phyloP scores from a whole-genome alignment of 2,888 invertebrate species.

The Cephus pulcher region DNA sequence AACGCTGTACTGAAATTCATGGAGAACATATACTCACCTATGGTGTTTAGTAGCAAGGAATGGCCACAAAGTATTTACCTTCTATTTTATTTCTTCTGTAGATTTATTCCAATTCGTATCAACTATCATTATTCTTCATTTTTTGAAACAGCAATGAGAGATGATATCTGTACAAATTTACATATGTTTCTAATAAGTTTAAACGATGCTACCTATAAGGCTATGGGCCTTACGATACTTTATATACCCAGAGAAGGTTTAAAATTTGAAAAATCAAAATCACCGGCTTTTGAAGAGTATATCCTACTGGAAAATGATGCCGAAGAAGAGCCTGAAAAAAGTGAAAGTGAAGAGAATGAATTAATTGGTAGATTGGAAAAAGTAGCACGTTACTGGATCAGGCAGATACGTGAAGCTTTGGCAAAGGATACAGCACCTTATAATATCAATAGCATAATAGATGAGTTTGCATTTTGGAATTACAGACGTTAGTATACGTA shows the following conservation, averaged over 20 bases:
- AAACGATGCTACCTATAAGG: conserved; percentile 69
- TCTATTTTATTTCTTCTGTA: not conserved
- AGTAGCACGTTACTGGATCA: conserved; percentile 67
- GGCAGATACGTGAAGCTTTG: conserved; percentile 69
- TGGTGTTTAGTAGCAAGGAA: conserved; percentile 65
- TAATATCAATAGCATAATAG: conserved; percentile 44
- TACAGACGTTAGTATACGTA: conserved; percentile 56
- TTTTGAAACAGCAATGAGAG: conserved; percentile 48
- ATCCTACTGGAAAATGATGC: conserved; percentile 61
- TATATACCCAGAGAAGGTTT: conserved; percentile 70
- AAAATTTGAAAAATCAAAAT: conserved; percentile 25
- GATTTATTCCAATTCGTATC: conserved; percentile 5
- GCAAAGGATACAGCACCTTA: conserved; percentile 34
- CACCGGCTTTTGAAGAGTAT: not conserved
- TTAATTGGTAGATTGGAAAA: conserved; percentile 51
- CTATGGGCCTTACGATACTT: conserved; percentile 69
- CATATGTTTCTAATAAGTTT: conserved; percentile 69
- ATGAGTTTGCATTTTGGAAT: conserved; percentile 65
- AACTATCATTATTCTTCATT: conserved; percentile 3
- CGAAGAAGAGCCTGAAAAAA: conserved; percentile 45
- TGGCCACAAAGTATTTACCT: conserved; percentile 70
- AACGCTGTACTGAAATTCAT: conserved; percentile 46
- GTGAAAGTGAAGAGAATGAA: conserved; percentile 25
- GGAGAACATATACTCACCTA: conserved; percentile 63
- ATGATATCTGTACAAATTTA: conserved; percentile 68